phyloP scores from a whole-genome alignment of 2,113 vertebrate species.

The Mionectes macconnelli region DNA sequence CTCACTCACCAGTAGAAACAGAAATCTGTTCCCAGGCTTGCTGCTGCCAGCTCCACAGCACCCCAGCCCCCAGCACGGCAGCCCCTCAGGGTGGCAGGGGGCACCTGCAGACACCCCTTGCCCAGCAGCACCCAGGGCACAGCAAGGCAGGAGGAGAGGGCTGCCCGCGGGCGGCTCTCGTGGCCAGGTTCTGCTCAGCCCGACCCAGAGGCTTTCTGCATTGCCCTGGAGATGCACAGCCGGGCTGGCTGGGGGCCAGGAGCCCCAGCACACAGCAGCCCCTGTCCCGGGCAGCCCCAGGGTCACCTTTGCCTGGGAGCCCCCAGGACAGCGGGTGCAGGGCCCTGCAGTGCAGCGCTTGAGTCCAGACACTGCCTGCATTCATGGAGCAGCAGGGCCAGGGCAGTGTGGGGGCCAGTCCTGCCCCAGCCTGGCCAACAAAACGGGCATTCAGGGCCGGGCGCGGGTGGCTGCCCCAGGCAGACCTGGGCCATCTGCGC shows the following conservation, averaged over 20 bases:
- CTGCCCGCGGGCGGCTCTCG: fast-evolving
- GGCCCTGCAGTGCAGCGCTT: fast-evolving
- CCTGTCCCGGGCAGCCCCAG: background rate
- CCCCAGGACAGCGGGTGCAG: fast-evolving
- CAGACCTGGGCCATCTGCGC: background rate
- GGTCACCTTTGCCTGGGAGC: background rate
- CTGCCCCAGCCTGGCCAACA: background rate
- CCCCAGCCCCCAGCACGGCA: fast-evolving
- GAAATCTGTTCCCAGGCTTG: background rate
- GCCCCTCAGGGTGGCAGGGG: fast-evolving
- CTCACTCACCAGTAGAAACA: constrained; percentile 24
- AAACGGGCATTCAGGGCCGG: background rate
- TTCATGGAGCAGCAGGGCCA: background rate
- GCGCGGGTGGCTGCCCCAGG: background rate
- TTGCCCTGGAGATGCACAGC: fast-evolving
- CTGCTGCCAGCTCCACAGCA: background rate
- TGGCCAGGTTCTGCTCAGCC: fast-evolving
- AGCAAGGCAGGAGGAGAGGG: fast-evolving
- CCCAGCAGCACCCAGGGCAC: fast-evolving
- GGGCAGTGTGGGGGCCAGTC: background rate
- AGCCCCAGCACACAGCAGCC: background rate
- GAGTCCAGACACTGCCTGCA: background rate
- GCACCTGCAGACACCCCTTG: background rate
- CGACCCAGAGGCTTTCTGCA: fast-evolving
- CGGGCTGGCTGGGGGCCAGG: background rate